Evolutionary conservation across 30 jellyfish, hydroid and myxozoan genomes (phyloP), one percentile per base, ranked within the genome.

Genomic region (Catostylus mosaicus): DNA sequence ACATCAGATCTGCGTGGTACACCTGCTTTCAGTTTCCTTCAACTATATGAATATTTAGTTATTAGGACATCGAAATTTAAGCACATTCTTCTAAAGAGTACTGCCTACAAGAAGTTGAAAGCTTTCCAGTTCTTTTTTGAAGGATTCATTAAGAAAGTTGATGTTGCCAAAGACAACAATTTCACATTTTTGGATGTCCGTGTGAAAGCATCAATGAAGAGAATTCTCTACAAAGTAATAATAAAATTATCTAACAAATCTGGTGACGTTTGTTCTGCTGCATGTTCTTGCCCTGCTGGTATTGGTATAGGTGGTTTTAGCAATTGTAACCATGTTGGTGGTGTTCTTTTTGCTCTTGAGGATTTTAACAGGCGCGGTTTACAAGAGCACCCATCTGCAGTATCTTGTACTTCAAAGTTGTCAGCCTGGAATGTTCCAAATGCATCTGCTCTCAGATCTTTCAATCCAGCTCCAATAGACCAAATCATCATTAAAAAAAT

Each of bases 351-450:
- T 65, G 90, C 71, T 18, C 45, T 80, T 64, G 82, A 64, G 30
- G 74, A 34, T 63, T 80, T 31, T 62, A 80, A 80, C 84, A 64
- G 84, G 33, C 23, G 62, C 18, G 82, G 90, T 62, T 66, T 14
- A 16, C 83, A 80, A 68, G 35, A 65, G 7, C 30, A 59, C 29
- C 75, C 57, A 23, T 38, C 26, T 11, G 31, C 87, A 11, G 57
- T 75, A 6, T 78, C 90, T 23, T 43, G 62, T 74, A 62, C 90
- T 14, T 63, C 90, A 23, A 80, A 61, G 68, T 37, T 80, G 50
- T 80, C 90, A 33, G 43, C 82, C 20, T 63, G 84, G 82, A 80
- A 62, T 80, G 90, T 80, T 34, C 83, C 90, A 6, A n/a, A 27
- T 67, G 59, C 60, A 33, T 19, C 40, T 75, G 78, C 87, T 9